phyloP scores from a whole-genome alignment of 2,113 vertebrate species.

The Hassar affinis region DNA sequence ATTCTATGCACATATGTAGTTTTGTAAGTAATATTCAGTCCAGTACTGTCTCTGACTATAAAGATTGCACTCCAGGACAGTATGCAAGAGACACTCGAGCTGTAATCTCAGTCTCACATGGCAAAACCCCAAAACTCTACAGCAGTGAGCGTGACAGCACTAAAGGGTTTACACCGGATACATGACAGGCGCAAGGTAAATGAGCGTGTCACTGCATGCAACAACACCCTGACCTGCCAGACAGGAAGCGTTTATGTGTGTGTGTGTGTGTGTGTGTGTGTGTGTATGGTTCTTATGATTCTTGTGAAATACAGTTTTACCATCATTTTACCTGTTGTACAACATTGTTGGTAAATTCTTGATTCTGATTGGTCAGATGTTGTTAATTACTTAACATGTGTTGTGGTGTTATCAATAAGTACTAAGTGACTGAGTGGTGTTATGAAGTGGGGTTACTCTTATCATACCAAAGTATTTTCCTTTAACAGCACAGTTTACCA shows the following conservation, averaged over 20 bases:
- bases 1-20: not conserved
- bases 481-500: not conserved
- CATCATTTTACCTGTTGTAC: not conserved
- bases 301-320: not conserved
- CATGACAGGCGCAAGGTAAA: not conserved
- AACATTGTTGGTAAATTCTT: not conserved
- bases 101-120: not conserved
- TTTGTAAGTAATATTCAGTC: not conserved
- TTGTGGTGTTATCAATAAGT: too few species aligned
- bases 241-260: not conserved
- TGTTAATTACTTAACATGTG: not conserved
- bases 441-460: not conserved
- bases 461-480: not conserved
- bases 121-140: not conserved
- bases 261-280: not conserved
- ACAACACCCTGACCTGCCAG: conserved; percentile 17
- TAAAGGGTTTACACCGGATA: not conserved
- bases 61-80: not conserved
- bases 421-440: too few species aligned
- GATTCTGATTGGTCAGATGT: not conserved
- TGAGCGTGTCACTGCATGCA: conserved; percentile 16
- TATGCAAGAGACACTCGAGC: not conserved
- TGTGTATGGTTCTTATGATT: not conserved
- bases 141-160: not conserved
- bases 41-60: not conserved